phyloP scores from a whole-genome alignment of 2,113 vertebrate species.

The Smithornis capensis region DNA sequence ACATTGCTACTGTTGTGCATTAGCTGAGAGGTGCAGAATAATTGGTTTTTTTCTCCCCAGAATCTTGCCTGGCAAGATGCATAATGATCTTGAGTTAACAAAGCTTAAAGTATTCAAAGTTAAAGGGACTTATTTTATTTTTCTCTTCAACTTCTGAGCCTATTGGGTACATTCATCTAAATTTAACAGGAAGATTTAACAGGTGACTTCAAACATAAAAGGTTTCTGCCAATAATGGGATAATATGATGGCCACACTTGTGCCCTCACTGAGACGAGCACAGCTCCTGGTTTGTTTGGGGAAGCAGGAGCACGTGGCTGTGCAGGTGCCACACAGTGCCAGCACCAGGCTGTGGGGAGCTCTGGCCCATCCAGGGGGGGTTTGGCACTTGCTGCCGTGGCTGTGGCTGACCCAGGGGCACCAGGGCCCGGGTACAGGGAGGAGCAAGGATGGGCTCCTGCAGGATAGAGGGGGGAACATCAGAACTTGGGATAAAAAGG shows the following conservation, averaged over 20 bases:
- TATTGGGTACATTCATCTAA: background rate
- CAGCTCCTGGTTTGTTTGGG: background rate
- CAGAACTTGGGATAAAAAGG: background rate
- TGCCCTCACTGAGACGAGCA: accelerated
- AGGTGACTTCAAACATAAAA: background rate
- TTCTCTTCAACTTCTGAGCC: background rate
- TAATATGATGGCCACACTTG: background rate
- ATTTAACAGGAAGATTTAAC: background rate
- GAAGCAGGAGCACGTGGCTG: background rate
- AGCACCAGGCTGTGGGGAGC: too few species aligned
- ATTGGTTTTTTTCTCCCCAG: background rate
- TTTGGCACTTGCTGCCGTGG: background rate
- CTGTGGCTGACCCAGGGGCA: too few species aligned
- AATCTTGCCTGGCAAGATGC: background rate
- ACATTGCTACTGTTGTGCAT: background rate
- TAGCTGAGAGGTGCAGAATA: background rate
- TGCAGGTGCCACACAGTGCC: accelerated
- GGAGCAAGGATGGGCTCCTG: accelerated
- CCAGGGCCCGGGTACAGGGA: background rate
- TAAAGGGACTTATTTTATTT: background rate
- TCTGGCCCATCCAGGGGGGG: accelerated
- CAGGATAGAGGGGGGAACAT: accelerated
- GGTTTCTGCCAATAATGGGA: background rate
- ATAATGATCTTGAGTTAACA: background rate
- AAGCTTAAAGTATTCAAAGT: background rate